phyloP scores from a whole-genome alignment of 2,888 invertebrate species.

The Rhodophaea formosa region DNA sequence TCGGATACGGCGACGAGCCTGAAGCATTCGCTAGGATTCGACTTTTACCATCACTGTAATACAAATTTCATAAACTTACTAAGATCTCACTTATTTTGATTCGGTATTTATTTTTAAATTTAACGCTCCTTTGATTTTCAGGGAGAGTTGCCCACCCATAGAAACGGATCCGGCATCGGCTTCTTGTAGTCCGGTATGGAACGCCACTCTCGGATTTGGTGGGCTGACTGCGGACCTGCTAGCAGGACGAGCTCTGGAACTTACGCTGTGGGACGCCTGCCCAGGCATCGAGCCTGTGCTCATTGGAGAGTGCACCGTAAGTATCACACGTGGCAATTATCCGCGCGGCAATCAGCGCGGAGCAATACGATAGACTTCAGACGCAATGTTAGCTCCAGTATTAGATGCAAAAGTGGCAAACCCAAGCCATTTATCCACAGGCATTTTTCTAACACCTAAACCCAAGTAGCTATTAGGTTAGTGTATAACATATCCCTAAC shows the following conservation, averaged over 20 bases:
- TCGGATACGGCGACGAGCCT: conserved; percentile 88
- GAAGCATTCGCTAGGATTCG: conserved; percentile 93
- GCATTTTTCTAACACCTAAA: too few relatives aligned
- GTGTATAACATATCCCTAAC: too few relatives aligned
- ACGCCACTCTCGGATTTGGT: conserved; percentile 92
- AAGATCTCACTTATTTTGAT: too few relatives aligned
- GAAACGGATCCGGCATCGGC: conserved; percentile 93
- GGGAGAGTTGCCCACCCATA: conserved; percentile 87
- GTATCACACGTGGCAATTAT: conserved; percentile 24
- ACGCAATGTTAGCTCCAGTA: too few relatives aligned
- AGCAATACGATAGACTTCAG: too few relatives aligned
- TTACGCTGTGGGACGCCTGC: conserved; percentile 93
- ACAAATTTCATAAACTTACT: conserved; percentile 4
- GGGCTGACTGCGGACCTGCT: conserved; percentile 89
- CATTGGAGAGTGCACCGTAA: conserved; percentile 88
- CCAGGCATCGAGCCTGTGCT: conserved; percentile 91
- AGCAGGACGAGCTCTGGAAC: conserved; percentile 90
- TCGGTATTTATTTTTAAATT: too few relatives aligned
- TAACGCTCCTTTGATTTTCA: conserved; percentile 43
- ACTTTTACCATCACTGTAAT: conserved; percentile 89
- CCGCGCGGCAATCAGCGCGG: too few relatives aligned
- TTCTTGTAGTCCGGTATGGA: conserved; percentile 95
- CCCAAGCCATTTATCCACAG: too few relatives aligned
- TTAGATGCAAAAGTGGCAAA: too few relatives aligned
- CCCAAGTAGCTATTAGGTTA: too few relatives aligned